Evolutionary conservation across 2,888 invertebrate species (phyloP).

Genomic region (Physocephala rufipes): DNA sequence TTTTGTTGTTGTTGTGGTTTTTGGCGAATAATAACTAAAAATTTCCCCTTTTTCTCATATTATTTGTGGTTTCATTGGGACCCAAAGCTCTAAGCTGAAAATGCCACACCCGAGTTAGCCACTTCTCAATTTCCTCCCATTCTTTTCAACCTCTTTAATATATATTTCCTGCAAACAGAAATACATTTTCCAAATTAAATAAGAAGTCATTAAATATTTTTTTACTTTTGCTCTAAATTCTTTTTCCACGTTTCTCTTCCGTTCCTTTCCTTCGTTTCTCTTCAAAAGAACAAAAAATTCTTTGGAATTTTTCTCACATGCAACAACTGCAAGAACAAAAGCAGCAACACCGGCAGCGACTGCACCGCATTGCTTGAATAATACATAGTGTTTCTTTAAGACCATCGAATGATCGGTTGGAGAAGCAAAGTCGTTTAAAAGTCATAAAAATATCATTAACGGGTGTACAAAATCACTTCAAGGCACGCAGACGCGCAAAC

Average conservation of each 20-base stretch:
- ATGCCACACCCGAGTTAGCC: too few species aligned
- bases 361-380: too few species aligned
- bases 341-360: too few species aligned
- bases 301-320: constrained; percentile 8
- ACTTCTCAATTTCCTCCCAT: neutral
- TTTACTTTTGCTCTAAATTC: neutral
- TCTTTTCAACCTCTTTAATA: neutral
- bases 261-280: neutral
- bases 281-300: neutral
- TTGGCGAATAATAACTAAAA: neutral
- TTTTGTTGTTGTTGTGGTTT: neutral
- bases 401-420: neutral
- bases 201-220: too few species aligned
- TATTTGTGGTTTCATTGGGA: too few species aligned
- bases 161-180: too few species aligned
- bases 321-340: neutral
- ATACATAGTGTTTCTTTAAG: neutral
- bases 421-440: constrained; percentile 14
- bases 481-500: neutral
- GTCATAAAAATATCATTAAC: constrained; percentile 30
- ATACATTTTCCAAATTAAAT: too few species aligned
- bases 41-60: too few species aligned
- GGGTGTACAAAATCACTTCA: constrained; percentile 2
- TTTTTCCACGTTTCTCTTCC: neutral
- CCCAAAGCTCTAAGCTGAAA: too few species aligned